Conservation (phyloP, 2,113 vertebrate species). For the Aythya baeri region DNA sequence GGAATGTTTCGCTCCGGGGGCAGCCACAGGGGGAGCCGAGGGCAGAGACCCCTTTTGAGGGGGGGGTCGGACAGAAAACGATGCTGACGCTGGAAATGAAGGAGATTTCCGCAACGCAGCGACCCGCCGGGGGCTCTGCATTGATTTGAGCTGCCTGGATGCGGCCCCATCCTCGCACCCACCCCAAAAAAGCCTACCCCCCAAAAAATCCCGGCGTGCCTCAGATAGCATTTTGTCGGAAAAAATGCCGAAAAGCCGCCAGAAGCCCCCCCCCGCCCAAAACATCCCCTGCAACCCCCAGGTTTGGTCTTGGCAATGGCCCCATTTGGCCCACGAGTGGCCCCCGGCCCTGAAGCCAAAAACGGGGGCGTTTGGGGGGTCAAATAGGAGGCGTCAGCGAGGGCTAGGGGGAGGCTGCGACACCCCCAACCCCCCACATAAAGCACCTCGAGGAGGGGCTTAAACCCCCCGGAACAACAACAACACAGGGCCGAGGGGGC, state of each 20-base stretch:
- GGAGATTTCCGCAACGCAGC: background rate
- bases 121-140: background rate
- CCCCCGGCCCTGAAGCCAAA: background rate
- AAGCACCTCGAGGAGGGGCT: background rate
- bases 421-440: background rate
- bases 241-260: too few species aligned
- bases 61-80: too few species aligned
- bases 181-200: too few species aligned
- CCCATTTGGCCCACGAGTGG: background rate
- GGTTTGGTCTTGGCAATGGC: background rate
- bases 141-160: background rate
- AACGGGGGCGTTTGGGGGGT: background rate
- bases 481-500: background rate
- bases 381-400: background rate
- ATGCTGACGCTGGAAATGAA: background rate
- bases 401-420: too few species aligned
- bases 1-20: background rate
- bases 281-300: rapidly evolving
- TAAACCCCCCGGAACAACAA: background rate
- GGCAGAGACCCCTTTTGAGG: too few species aligned
- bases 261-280: too few species aligned
- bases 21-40: too few species aligned
- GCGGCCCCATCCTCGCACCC: background rate
- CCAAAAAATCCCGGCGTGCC: too few species aligned
- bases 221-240: too few species aligned